Evolutionary conservation across 2,113 vertebrate genomes (phyloP), one percentile per base, ranked within the genome.

Genomic region (Lutjanus erythropterus): DNA sequence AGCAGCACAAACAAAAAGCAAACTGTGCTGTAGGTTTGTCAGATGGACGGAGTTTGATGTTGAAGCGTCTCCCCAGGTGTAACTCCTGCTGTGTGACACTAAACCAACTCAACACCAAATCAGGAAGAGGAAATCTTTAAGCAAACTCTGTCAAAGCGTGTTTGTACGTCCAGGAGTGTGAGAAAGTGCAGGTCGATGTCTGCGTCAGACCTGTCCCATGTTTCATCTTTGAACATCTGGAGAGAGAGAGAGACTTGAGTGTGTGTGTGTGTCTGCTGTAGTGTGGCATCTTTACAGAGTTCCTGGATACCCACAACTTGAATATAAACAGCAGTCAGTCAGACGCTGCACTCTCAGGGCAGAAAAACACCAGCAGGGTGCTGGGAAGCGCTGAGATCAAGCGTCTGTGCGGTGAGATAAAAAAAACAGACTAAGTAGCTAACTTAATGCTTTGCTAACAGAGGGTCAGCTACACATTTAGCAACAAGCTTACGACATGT

Each of bases 281-380:
- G 58, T 35, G 50, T 29, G 53, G 18, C 37, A 18, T 47, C 49
- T 71, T 47, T 47, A 55, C 68, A 15, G 15, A 47, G 35, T 44
- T 79, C 80, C 53, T 75, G 84, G 78, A 78, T 29, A 25, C 64
- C 12, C n/a, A 25, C 31, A 21, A 46, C 69, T 33, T 44, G 37
- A 68, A 68, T 56, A 44, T 50, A 55, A 72, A 73, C 55, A 59
- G 8, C 68, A 25, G 29, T 44, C 46, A 29, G 50, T 18, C 66
- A 39, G 23, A 70, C 50, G 15, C 35, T 27, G 67, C 35, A 47
- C 49, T 12, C 25, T 69, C 23, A 35, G 33, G 7, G n/a, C n/a
- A n/a, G n/a, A n/a, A n/a, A n/a, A n/a, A n/a, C n/a, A n/a, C n/a
- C n/a, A n/a, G n/a, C n/a, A n/a, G n/a, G n/a, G n/a, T n/a, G n/a